Evolutionary conservation across 2,888 invertebrate species (phyloP), one percentile per base, ranked within the genome.

Genomic region (Synanthedon myopaeformis): DNA sequence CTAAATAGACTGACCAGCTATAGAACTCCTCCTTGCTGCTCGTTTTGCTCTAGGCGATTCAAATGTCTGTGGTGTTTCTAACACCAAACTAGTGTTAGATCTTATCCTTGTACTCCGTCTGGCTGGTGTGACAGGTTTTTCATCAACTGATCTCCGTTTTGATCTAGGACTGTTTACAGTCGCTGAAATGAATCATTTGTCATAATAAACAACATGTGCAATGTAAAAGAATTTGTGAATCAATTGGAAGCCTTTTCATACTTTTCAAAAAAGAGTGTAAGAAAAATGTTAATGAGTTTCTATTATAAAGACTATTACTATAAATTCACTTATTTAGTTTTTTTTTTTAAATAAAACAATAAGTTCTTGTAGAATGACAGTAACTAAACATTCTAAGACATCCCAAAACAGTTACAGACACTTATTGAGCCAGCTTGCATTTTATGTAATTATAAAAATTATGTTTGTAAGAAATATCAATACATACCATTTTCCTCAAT

Each of bases 41-140:
- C 87, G 67, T 53, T 71, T 84, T n/a, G 86, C 81, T 61, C 86
- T 73, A 1, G 87, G 86, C 0, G 86, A 82, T 19, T 76, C 79
- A 52, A 65, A 57, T 52, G 50, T 61, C 41, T 66, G 67, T 13
- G 69, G 59, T 11, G 76, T 67, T 41, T 84, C 85, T 1, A 74
- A 69, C 19, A 82, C 62, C 49, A 80, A 64, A 56, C 80, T 81
- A 28, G 71, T 72, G 57, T 81, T 82, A 3, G 82, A 82, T 55
- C 66, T 70, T 13, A 74, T 75, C 42, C 85, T 70, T 11, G 77
- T 66, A 56, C 75, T 82, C 4, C 85, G 74, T 52, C 84, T 71
- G 10, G 83, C 66, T 13, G 86, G 86, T 51, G 86, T 85, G 48
- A 61, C 56, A 13, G 61, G 55, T 48, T 77, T 82, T 35, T 59